phyloP scores from a whole-genome alignment of 2,888 invertebrate species.

The Dysmachus trigonus region DNA sequence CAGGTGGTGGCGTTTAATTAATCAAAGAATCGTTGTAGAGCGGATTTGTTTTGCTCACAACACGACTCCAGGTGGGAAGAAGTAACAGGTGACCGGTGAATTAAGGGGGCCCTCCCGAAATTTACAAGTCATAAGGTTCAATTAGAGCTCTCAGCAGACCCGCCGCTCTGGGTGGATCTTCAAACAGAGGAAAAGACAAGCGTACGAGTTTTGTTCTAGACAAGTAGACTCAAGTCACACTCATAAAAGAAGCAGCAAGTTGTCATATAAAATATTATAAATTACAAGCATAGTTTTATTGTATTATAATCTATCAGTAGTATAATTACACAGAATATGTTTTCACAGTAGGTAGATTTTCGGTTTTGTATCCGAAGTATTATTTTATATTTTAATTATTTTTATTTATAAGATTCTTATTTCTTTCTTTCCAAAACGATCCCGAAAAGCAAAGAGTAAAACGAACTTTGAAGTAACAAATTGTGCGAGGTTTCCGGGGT shows the following conservation, averaged over 20 bases:
- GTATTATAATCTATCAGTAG: too few relatives aligned
- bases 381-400: too few relatives aligned
- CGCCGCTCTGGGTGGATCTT: background rate
- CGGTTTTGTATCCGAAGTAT: too few relatives aligned
- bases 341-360: too few relatives aligned
- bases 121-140: slow-evolving; percentile 35
- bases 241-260: background rate
- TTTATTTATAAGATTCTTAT: too few relatives aligned
- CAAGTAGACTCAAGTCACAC: too few relatives aligned
- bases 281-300: background rate
- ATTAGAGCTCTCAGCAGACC: slow-evolving; percentile 1
- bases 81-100: slow-evolving; percentile 15
- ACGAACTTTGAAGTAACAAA: too few relatives aligned
- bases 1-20: slow-evolving; percentile 37
- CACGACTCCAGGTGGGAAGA: slow-evolving; percentile 6
- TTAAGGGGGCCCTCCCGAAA: background rate
- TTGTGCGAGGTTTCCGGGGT: too few relatives aligned
- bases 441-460: too few relatives aligned
- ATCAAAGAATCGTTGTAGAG: slow-evolving; percentile 29
- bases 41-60: slow-evolving; percentile 22
- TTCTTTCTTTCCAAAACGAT: too few relatives aligned
- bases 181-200: background rate
- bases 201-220: background rate
- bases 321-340: too few relatives aligned
- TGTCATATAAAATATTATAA: background rate